Conservation (phyloP, 1,140 invertebrate species). For the Heliconius eleuchia region DNA sequence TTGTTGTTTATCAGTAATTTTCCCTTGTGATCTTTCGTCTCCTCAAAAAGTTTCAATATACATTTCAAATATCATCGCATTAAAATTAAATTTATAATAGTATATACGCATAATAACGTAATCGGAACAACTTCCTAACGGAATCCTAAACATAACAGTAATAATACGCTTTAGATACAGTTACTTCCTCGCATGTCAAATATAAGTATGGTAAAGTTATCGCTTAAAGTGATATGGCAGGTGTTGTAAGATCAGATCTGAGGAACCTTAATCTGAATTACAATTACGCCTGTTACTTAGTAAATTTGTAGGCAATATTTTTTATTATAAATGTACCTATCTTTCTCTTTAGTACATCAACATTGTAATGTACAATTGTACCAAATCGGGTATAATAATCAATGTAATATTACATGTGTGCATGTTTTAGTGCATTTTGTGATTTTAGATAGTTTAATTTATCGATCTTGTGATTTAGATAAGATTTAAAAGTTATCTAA, state of each 20-base stretch:
- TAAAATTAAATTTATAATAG: slow-evolving; percentile 35
- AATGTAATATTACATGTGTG: slow-evolving; percentile 77
- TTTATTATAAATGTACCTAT: slow-evolving; percentile 53
- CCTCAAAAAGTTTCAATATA: neutral
- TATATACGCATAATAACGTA: slow-evolving; percentile 40
- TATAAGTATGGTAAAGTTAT: slow-evolving; percentile 51
- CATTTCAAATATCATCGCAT: slow-evolving; percentile 1
- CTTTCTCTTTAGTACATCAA: slow-evolving; percentile 59
- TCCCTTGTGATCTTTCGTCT: neutral
- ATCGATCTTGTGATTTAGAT: slow-evolving; percentile 81
- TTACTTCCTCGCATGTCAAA: slow-evolving; percentile 69
- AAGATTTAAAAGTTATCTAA: slow-evolving; percentile 65
- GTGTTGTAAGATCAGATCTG: slow-evolving; percentile 38
- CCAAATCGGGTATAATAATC: slow-evolving; percentile 74
- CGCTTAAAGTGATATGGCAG: slow-evolving; percentile 51
- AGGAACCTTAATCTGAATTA: slow-evolving; percentile 37
- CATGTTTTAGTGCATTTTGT: slow-evolving; percentile 82
- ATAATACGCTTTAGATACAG: slow-evolving; percentile 58
- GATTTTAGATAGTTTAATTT: slow-evolving; percentile 81
- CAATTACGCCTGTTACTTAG: slow-evolving; percentile 52
- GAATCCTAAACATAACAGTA: slow-evolving; percentile 60
- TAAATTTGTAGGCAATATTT: slow-evolving; percentile 69
- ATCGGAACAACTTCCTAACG: slow-evolving; percentile 47
- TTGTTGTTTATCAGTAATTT: slow-evolving; percentile 17
- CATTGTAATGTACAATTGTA: slow-evolving; percentile 70